phyloP scores from a whole-genome alignment of 64 coral and sea anemone genomes.

The Astreopora myriophthalma region DNA sequence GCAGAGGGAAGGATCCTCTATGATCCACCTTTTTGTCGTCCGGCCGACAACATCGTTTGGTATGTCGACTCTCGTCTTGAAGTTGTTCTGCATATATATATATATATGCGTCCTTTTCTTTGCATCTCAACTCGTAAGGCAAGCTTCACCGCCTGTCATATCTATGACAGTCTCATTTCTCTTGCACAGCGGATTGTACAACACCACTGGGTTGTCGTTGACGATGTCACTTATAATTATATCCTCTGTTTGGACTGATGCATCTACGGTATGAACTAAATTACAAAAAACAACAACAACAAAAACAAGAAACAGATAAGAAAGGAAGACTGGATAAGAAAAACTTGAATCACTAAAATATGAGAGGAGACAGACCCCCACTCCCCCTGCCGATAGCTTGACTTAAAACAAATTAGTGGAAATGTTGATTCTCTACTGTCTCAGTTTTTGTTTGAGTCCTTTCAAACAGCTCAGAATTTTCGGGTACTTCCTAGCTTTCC shows the following conservation, averaged over 20 bases:
- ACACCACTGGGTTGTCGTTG: not conserved
- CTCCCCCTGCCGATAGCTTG: too few species aligned
- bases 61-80: not conserved
- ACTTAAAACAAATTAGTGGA: too few species aligned
- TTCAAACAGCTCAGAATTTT: too few species aligned
- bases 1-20: too few species aligned
- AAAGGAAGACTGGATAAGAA: not conserved
- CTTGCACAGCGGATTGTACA: not conserved
- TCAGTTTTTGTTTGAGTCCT: too few species aligned
- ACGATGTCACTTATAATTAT: not conserved
- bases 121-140: not conserved
- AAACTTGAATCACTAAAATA: too few species aligned
- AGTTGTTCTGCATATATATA: too few species aligned
- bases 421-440: too few species aligned
- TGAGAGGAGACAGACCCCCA: too few species aligned
- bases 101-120: not conserved
- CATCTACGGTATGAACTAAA: slow-evolving; percentile 12
- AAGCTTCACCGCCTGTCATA: not conserved
- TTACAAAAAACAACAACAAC: too few species aligned
- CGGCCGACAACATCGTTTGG: not conserved
- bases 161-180: not conserved
- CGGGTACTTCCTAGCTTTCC: too few species aligned
- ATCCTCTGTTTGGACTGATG: slow-evolving; percentile 13
- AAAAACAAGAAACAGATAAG: not conserved
- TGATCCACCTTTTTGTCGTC: too few species aligned